Evolutionary conservation across 2,888 invertebrate genomes (phyloP).

Genomic region (Phymatocera aterrima): DNA sequence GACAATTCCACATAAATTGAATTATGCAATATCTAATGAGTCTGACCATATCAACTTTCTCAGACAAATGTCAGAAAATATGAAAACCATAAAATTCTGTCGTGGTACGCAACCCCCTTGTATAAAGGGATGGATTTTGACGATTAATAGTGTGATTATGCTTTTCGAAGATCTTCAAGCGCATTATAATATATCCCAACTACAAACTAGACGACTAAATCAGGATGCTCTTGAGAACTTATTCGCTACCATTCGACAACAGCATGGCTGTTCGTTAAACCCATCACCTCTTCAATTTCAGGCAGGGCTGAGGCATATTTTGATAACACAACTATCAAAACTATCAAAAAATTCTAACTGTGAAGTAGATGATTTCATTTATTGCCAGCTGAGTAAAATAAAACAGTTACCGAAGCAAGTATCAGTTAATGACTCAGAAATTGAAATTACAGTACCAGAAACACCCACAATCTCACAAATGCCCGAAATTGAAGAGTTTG

Average conservation of each 20-base stretch:
- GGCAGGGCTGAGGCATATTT: background rate
- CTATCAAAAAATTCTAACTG: background rate
- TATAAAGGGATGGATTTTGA: background rate
- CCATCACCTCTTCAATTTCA: too few species aligned
- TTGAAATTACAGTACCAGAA: slow-evolving; percentile 4
- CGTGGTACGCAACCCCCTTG: background rate
- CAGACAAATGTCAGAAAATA: background rate
- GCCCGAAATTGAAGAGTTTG: background rate
- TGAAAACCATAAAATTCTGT: background rate
- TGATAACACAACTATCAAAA: background rate
- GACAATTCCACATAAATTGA: background rate
- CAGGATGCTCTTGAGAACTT: slow-evolving; percentile 2
- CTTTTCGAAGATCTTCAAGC: background rate
- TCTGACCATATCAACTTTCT: background rate
- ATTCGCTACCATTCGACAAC: too few species aligned
- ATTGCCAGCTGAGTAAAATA: too few species aligned
- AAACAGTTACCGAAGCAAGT: too few species aligned
- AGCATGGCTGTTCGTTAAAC: too few species aligned
- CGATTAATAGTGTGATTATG: background rate
- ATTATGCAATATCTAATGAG: background rate
- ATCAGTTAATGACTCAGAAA: background rate
- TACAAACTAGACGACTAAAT: background rate
- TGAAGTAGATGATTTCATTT: too few species aligned
- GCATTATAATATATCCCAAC: background rate
- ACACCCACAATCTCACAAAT: background rate